Conservation (phyloP, 92 coral and sea anemone species). For the Epizoanthus ramosus region DNA sequence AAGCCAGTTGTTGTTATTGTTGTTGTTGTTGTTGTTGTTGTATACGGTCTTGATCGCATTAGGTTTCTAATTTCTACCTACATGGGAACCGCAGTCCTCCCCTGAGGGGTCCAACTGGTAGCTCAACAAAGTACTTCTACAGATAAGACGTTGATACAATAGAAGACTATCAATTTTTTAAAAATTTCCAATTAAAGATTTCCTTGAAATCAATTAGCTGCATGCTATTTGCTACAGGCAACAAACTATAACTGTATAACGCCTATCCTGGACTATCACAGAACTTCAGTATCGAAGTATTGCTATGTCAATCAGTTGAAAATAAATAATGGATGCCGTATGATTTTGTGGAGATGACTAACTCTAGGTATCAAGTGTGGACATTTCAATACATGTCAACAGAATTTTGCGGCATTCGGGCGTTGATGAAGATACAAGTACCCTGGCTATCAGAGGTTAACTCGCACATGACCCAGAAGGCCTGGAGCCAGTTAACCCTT, state of each 20-base stretch:
- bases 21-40: too few species aligned
- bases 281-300: not conserved
- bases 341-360: not conserved
- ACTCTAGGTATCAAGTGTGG: not conserved
- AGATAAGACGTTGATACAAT: not conserved
- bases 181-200: constrained; percentile 33
- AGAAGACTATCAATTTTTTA: constrained; percentile 14
- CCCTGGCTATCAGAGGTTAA: not conserved
- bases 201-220: constrained; percentile 39
- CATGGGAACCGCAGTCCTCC: not conserved
- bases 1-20: too few species aligned
- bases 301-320: not conserved
- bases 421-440: not conserved
- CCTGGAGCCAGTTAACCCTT: too few species aligned
- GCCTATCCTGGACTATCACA: not conserved
- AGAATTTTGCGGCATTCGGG: not conserved
- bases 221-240: not conserved
- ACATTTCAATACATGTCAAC: not conserved
- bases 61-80: not conserved
- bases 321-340: constrained; percentile 15
- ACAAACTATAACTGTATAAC: not conserved
- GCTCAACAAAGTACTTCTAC: not conserved
- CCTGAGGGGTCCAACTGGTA: not conserved
- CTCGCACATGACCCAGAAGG: too few species aligned
- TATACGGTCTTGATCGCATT: too few species aligned